Evolutionary conservation across 2,113 vertebrate species (phyloP), one percentile per base, ranked within the genome.

Genomic region (Tachysurus vachellii): DNA sequence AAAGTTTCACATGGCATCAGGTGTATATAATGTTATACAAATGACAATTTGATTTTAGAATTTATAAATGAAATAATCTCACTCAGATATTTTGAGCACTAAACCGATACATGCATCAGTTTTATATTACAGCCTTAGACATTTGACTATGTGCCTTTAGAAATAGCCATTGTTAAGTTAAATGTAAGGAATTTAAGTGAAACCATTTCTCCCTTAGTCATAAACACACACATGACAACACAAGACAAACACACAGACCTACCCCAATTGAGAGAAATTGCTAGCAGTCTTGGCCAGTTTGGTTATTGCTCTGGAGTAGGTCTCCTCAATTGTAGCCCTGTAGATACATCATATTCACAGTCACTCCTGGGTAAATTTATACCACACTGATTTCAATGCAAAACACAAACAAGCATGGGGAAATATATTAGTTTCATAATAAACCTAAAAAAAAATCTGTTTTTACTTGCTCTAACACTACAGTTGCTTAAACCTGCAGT

Each of bases 221-320:
- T 50, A 50, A 50, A 50, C 54, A 87, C 66, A 76, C 36, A 59
- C 23, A 12, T 36, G 66, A 56, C 19, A 57, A 76, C 19, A 31
- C 71, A 94, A 36, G 96, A 68, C 61, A 68, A 5, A 54, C 5
- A 13, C 14, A 57, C 56, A 77, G 62, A 94, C 97, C 95, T 93
- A 99, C 98, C 98, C 98, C 85, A 99, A 95, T 80, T 98, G 97
- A 85, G 97, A 98, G 91, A 97, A 99, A 95, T 98, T 99, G 91
- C 96, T 96, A 0, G 97, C 96, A 89, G 97, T 96, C 93, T 98
- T 99, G 91, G 96, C 97, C 85, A 99, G 95, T 95, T 99, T 99
- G 91, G 96, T 97, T 97, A 99, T 98, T 31, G 98, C 98, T 92
- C 97, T 96, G 92, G 97, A 98, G 90, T 99, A 99, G 0, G 94